Evolutionary conservation across 2,888 invertebrate species (phyloP), one percentile per base, ranked within the genome.

Genomic region (Agrilus biguttatus): DNA sequence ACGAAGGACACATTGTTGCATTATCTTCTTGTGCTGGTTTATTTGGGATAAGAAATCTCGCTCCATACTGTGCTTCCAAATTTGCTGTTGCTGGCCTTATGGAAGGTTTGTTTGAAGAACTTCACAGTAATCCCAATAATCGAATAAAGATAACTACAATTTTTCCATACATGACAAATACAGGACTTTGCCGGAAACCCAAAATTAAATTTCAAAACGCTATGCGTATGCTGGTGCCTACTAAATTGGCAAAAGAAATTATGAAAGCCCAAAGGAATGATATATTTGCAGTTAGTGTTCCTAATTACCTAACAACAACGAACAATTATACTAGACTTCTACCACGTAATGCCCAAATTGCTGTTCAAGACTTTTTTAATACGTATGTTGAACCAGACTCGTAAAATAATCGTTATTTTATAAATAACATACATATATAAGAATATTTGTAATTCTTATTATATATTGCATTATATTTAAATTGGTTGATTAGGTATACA

Each of bases 111-210:
- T 69, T 73, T 39, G 85, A 86, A 55, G 93, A 93, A 62, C 59
- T 91, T 17, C 69, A 80, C 44, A 76, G 39, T 7, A 51, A 55
- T 40, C 53, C 52, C 5, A 59, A 55, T 17, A 53, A 60, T 43
- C 62, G 77, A 71, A 75, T 95, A 40, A 78, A 84, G 54, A 72
- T 87, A 47, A 92, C 93, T 2, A 79, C 80, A 2, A 78, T 93
- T 48, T 91, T 77, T 61, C 92, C 93, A 0, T 89, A 83, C 64
- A 88, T 91, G 68, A 85, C 89, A 23, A 80, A 87, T 60, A 91
- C 90, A 0, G 89, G 88, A 0, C 69, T 91, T 19, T 83, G 86
- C 61, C 83, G 84, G 63, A 80, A 77, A 50, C 83, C 84, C 0
- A 75, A 71, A 59, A 78, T 78, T 58, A 78, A 79, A 56, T 86